Conservation (phyloP, 2,888 invertebrate genomes). For the Eremobia ochroleuca region DNA sequence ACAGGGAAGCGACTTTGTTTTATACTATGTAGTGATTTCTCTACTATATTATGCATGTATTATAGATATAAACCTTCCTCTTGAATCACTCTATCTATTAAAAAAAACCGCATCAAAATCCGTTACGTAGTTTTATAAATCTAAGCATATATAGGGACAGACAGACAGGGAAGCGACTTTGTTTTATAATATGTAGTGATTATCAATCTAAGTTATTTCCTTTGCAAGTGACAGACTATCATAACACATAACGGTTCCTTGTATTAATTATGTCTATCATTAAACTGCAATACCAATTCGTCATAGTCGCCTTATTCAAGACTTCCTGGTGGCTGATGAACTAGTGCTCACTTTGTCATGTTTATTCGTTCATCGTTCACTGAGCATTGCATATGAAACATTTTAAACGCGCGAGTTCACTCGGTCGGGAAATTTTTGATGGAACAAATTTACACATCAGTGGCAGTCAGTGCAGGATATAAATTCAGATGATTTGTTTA, state of each 20-base stretch:
- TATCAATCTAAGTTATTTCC: too few relatives aligned
- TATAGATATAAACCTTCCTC: too few relatives aligned
- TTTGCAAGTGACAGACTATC: not conserved
- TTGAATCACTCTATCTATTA: too few relatives aligned
- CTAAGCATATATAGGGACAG: too few relatives aligned
- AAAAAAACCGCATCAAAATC: too few relatives aligned
- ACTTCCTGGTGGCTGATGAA: constrained; percentile 53
- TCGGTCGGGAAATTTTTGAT: constrained; percentile 22
- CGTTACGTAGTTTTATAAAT: too few relatives aligned
- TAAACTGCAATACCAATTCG: constrained; percentile 54
- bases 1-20: too few relatives aligned
- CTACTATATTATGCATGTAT: too few relatives aligned
- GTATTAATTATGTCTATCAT: constrained; percentile 49
- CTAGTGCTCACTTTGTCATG: constrained; percentile 35
- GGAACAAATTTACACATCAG: constrained; percentile 24
- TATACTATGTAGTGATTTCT: too few relatives aligned
- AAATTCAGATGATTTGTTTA: constrained; percentile 20
- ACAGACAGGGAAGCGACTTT: too few relatives aligned
- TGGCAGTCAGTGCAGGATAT: not conserved
- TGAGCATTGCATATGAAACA: constrained; percentile 36
- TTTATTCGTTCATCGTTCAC: constrained; percentile 47
- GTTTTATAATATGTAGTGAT: too few relatives aligned
- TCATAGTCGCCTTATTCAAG: constrained; percentile 45
- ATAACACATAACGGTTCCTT: constrained; percentile 32
- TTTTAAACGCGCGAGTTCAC: constrained; percentile 31